phyloP scores from a whole-genome alignment of 2,113 vertebrate genomes.

The Rhinopomastus cyanomelas region DNA sequence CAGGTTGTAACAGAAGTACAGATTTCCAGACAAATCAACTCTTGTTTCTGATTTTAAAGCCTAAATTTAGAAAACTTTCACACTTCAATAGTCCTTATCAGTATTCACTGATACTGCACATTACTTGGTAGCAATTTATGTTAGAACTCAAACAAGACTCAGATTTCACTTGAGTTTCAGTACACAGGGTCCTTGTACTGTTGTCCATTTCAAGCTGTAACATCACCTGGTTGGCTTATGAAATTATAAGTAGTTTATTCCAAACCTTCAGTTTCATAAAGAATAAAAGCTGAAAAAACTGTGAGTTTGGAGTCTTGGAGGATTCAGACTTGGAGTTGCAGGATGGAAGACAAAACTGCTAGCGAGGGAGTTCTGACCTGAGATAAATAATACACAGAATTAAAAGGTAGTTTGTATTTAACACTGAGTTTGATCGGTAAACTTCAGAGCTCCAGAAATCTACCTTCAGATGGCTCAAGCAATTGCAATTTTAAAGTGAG shows the following conservation, averaged over 20 bases:
- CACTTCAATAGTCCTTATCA: background rate
- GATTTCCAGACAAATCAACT: background rate
- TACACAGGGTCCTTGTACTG: background rate
- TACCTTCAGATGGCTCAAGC: background rate
- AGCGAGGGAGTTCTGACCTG: background rate
- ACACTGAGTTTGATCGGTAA: background rate
- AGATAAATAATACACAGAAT: background rate
- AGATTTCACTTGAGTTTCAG: background rate
- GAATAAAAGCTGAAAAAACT: background rate
- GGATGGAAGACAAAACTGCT: background rate
- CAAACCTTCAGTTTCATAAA: background rate
- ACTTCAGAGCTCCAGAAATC: background rate
- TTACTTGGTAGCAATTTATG: background rate
- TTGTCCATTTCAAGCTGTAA: background rate
- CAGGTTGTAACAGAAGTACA: too few species aligned
- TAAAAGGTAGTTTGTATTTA: background rate
- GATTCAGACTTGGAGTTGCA: background rate
- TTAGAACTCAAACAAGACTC: background rate
- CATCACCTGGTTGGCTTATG: background rate
- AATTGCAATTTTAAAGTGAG: background rate
- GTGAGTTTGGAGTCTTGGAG: background rate
- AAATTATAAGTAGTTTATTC: background rate
- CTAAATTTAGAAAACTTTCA: background rate
- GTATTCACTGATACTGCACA: background rate
- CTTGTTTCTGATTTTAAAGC: background rate